These are phyloP conservation scores for Sebastes melanostomus DNA, from an alignment of 2,797 vertebrate genomes.

Conservation along the genomic window DNA sequence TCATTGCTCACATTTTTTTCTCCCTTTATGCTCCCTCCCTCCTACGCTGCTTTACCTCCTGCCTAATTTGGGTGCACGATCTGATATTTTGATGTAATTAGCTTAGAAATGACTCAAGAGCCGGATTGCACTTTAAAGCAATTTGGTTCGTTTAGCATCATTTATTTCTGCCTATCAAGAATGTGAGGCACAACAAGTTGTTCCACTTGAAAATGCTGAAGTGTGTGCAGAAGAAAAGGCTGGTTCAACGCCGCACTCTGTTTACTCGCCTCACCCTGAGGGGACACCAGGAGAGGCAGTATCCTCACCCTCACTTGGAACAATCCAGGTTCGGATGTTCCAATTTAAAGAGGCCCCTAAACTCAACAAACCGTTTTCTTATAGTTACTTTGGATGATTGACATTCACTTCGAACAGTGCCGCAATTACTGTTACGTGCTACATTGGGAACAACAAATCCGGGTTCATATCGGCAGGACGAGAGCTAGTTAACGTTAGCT, in stretches of 20 bases:
- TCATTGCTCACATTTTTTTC: not conserved
- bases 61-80: slow-evolving; percentile 48
- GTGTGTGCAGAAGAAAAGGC: slow-evolving; percentile 16
- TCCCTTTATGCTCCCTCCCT: not conserved
- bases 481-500: no score
- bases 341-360: not conserved
- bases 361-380: not conserved
- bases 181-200: slow-evolving; percentile 33
- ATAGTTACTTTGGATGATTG: not conserved
- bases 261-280: slow-evolving; percentile 27
- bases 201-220: slow-evolving; percentile 26
- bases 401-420: not conserved
- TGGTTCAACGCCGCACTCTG: not conserved
- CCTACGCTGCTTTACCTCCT: slow-evolving; percentile 24
- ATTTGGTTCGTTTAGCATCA: slow-evolving; percentile 47
- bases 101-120: slow-evolving; percentile 56
- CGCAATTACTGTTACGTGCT: no score
- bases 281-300: slow-evolving; percentile 2
- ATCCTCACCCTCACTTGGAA: not conserved
- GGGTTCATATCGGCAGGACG: no score
- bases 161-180: slow-evolving; percentile 43
- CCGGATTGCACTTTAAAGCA: slow-evolving; percentile 62
- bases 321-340: not conserved
- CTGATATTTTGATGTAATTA: slow-evolving; percentile 67
- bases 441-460: no score